Conservation (phyloP, 2,113 vertebrate genomes). For the Pholis gunnellus region DNA sequence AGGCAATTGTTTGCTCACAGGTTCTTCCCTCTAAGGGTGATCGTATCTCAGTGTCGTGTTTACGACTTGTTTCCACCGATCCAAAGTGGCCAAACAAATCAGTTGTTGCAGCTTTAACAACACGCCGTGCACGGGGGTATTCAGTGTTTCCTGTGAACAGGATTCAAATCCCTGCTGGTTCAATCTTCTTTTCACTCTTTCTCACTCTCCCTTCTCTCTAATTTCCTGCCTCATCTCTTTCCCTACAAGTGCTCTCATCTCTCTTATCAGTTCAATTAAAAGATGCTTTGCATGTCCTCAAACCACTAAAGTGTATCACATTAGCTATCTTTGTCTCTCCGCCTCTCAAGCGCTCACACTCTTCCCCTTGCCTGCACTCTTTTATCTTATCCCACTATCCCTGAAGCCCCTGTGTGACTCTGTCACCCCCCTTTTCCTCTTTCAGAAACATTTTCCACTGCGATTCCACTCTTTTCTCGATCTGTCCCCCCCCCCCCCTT, state of each 20-base stretch:
- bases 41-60: neutral
- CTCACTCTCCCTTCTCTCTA: neutral
- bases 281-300: conserved; percentile 24
- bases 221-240: neutral
- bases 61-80: neutral
- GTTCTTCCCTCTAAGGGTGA: neutral
- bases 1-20: neutral
- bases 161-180: neutral
- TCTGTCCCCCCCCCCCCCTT: conserved; percentile 15
- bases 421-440: conserved; percentile 51
- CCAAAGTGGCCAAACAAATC: neutral
- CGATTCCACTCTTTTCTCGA: conserved; percentile 41
- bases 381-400: conserved; percentile 63
- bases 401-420: conserved; percentile 41
- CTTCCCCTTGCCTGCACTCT: conserved; percentile 22
- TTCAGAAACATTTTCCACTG: conserved; percentile 44
- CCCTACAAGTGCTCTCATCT: conserved; percentile 1
- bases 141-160: neutral
- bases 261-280: conserved; percentile 27
- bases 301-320: conserved; percentile 23
- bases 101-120: neutral
- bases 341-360: conserved; percentile 19
- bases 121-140: neutral
- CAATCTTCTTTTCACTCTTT: neutral
- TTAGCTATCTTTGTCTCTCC: conserved; percentile 24